phyloP scores from a whole-genome alignment of 2,797 vertebrate species.

The Dipus sagitta region DNA sequence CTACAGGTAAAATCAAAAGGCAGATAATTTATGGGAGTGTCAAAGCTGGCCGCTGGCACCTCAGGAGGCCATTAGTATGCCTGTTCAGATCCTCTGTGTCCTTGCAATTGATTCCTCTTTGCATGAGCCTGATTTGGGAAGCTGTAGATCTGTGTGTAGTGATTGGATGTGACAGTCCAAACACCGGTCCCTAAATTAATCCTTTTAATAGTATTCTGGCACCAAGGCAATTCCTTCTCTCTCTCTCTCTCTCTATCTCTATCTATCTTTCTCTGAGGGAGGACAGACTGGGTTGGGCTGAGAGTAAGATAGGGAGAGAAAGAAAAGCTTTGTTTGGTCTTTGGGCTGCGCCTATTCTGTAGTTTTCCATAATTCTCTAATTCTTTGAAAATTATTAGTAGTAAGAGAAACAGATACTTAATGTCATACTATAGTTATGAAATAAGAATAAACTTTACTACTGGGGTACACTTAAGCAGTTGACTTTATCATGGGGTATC shows the following conservation, averaged over 20 bases:
- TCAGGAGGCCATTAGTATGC: constrained; percentile 85
- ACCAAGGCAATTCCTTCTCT: constrained; percentile 43
- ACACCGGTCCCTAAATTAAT: constrained; percentile 84
- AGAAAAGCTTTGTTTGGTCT: constrained; percentile 55
- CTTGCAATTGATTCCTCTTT: constrained; percentile 85
- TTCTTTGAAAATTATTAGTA: constrained; percentile 54
- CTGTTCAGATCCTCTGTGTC: constrained; percentile 84
- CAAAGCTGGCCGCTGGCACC: constrained; percentile 83
- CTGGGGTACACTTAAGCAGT: constrained; percentile 37
- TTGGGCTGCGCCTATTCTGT: background rate
- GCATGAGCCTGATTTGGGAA: constrained; percentile 84
- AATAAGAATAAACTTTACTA: constrained; percentile 28
- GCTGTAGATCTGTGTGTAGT: constrained; percentile 84
- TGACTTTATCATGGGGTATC: constrained; percentile 40
- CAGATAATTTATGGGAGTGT: constrained; percentile 86
- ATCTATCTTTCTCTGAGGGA: background rate
- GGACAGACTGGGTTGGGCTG: constrained; percentile 34
- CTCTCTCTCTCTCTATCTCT: background rate
- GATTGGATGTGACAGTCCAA: constrained; percentile 86
- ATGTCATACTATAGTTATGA: constrained; percentile 45
- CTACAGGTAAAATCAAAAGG: constrained; percentile 85
- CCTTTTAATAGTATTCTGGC: constrained; percentile 83
- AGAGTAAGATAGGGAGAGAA: constrained; percentile 47
- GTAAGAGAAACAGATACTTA: constrained; percentile 46
- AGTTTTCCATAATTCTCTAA: constrained; percentile 19